These are phyloP conservation scores for Scaptomyza flava DNA, from an alignment of 2,888 invertebrate genomes.

Conservation along the genomic window DNA sequence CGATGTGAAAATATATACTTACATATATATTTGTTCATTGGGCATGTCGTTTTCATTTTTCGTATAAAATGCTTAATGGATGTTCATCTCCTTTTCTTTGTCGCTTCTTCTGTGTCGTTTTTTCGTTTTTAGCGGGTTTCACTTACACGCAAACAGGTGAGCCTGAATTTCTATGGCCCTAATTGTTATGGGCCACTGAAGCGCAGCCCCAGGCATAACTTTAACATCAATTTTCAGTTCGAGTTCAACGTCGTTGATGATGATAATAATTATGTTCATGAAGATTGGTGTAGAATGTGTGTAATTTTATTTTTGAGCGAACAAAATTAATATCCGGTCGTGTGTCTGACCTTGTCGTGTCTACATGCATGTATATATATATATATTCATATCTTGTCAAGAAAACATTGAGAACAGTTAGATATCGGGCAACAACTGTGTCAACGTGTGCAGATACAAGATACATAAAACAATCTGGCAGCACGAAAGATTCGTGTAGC, in stretches of 20 bases:
- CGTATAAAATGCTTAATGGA: slow-evolving; percentile 51
- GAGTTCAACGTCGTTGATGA: slow-evolving; percentile 7
- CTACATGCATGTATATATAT: not conserved
- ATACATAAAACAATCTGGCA: slow-evolving; percentile 12
- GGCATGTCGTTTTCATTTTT: slow-evolving; percentile 59
- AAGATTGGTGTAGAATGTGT: slow-evolving; percentile 40
- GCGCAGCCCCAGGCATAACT: slow-evolving; percentile 49
- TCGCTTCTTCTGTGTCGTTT: not conserved
- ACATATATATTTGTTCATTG: slow-evolving; percentile 61
- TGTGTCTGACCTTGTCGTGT: slow-evolving; percentile 42
- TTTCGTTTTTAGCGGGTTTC: slow-evolving; percentile 37
- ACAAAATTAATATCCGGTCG: slow-evolving; percentile 73
- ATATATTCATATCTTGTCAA: slow-evolving; percentile 9
- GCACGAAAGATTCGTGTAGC: not conserved
- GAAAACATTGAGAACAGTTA: slow-evolving; percentile 57
- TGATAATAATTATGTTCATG: slow-evolving; percentile 50
- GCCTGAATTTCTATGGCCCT: slow-evolving; percentile 61
- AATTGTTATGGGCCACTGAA: slow-evolving; percentile 78
- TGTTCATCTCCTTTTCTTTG: slow-evolving; percentile 13
- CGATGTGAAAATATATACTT: slow-evolving; percentile 66
- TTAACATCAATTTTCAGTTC: not conserved
- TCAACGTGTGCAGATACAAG: slow-evolving; percentile 59
- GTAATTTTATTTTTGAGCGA: slow-evolving; percentile 51
- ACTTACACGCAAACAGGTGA: slow-evolving; percentile 43
- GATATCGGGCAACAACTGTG: slow-evolving; percentile 70